Evolutionary conservation across 2,113 vertebrate species (phyloP).

Genomic region (Acanthochromis polyacanthus): DNA sequence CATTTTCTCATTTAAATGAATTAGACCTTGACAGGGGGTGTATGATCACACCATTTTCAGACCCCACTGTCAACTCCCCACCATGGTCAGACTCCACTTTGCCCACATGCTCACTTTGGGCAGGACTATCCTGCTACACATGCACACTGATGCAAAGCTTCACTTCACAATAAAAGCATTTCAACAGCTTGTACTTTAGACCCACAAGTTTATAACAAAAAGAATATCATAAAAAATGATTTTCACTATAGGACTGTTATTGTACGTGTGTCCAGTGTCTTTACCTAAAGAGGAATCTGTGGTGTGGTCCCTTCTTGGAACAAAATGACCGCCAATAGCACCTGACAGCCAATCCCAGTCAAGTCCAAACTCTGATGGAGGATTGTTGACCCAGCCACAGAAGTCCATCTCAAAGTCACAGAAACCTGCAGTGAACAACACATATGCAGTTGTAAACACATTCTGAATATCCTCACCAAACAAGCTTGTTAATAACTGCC

Average conservation of each 20-base stretch:
- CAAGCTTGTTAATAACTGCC: background rate
- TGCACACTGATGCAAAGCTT: background rate
- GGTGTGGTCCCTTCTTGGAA: slow-evolving; percentile 74
- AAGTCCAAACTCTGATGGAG: slow-evolving; percentile 46
- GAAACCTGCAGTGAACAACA: slow-evolving; percentile 71
- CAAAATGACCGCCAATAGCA: fast-evolving
- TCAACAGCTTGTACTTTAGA: no score
- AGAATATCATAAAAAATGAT: background rate
- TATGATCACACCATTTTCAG: slow-evolving; percentile 86
- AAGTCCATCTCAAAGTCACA: slow-evolving; percentile 87
- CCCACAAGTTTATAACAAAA: no score
- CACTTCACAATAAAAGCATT: no score
- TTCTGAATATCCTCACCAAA: background rate
- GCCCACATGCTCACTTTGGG: slow-evolving; percentile 81
- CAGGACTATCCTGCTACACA: no score
- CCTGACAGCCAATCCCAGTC: slow-evolving; percentile 84
- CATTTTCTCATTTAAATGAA: no score
- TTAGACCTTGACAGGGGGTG: no score
- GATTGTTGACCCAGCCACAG: slow-evolving; percentile 83
- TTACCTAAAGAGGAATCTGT: slow-evolving; percentile 78
- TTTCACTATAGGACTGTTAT: background rate
- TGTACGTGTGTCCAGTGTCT: background rate
- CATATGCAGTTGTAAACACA: background rate
- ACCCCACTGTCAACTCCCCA: slow-evolving; percentile 86
- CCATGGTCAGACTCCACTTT: slow-evolving; percentile 85